Base-by-base conservation (phyloP, 2,888 invertebrate genomes). In the Orchestes rusci region DNA sequence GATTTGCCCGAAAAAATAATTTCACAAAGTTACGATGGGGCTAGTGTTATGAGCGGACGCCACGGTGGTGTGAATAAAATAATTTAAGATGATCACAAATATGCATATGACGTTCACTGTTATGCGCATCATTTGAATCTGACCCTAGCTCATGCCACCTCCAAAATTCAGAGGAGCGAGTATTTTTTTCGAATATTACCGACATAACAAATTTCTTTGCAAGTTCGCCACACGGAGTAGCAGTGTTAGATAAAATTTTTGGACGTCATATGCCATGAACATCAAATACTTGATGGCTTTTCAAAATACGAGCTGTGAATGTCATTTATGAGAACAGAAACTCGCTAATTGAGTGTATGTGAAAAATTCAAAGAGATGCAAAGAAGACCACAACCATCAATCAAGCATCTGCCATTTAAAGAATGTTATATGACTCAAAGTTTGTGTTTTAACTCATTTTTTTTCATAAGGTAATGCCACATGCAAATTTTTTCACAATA, bases 321-420 rank as follows among this genome's bases (percentile, higher is more conserved):
- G 12, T 13, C 5, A 4, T 5, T 12, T 30, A 30, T 48, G 39
- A 19, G 52, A 52, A 48, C 34, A 7, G 12, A 4, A 13, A 34
- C 5, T 23, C 10, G 23, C 10, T 23, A 23, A 23, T 23, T 7
- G 3, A 13, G 10, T 33, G 12, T 33, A 50, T 59, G 45, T 44
- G 54, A 49, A 39, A 50, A 45, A 53, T 59, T n/a, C 45, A 43
- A 36, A 23, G 29, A 7, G 32, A 3, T 40, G 10, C 40, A 40
- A 40, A 18, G 32, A 19, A 32, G 12, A 40, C 32, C 19, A n/a
- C 19, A 8, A 16, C n/a, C 4, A 40, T 40, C 12, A 40, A 40
- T 32, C 40, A 40, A 40, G 40, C 40, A 8, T 32, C 40, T 18
- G 32, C 32, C 32, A 40, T 40, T 32, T 5, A 19, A 12, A 31